phyloP scores from a whole-genome alignment of 2,797 vertebrate genomes.

The Acestrorhynchus altus region DNA sequence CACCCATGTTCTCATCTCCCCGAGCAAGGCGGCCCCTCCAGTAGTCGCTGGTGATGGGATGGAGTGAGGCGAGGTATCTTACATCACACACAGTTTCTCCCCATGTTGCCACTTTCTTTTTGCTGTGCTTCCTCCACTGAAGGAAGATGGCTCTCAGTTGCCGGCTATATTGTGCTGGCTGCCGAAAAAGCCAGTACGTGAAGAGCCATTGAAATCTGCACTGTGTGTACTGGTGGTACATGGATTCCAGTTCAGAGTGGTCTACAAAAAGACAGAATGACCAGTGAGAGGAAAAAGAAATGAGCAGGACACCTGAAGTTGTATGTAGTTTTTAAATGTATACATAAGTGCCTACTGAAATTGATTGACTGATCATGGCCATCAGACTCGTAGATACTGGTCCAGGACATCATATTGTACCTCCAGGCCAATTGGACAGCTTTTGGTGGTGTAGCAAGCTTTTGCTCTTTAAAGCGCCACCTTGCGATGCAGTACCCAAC shows the following conservation, averaged over 20 bases:
- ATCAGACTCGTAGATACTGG: no score
- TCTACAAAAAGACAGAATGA: slow-evolving; percentile 40
- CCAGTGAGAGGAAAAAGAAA: background rate
- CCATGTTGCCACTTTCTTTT: slow-evolving; percentile 64
- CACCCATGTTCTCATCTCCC: slow-evolving; percentile 66
- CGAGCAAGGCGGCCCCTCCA: slow-evolving; percentile 66
- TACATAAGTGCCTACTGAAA: no score
- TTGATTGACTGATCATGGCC: no score
- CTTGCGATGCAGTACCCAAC: no score
- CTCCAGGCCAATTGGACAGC: no score
- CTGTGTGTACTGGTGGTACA: slow-evolving; percentile 61
- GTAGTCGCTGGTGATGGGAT: slow-evolving; percentile 67
- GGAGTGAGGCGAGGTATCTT: slow-evolving; percentile 69
- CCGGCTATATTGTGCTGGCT: slow-evolving; percentile 58
- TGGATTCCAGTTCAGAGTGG: slow-evolving; percentile 60
- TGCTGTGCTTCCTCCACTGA: slow-evolving; percentile 65
- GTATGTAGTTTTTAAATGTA: no score
- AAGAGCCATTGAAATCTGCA: slow-evolving; percentile 70
- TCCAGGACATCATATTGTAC: no score
- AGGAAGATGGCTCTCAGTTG: slow-evolving; percentile 66
- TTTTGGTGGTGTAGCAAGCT: no score
- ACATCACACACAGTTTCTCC: slow-evolving; percentile 64
- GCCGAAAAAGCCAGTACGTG: slow-evolving; percentile 68
- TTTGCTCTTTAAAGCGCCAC: no score
- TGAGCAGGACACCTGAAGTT: background rate